Evolutionary conservation across 2,888 invertebrate genomes (phyloP), one percentile per base, ranked within the genome.

Genomic region (Geophilus truncorum): DNA sequence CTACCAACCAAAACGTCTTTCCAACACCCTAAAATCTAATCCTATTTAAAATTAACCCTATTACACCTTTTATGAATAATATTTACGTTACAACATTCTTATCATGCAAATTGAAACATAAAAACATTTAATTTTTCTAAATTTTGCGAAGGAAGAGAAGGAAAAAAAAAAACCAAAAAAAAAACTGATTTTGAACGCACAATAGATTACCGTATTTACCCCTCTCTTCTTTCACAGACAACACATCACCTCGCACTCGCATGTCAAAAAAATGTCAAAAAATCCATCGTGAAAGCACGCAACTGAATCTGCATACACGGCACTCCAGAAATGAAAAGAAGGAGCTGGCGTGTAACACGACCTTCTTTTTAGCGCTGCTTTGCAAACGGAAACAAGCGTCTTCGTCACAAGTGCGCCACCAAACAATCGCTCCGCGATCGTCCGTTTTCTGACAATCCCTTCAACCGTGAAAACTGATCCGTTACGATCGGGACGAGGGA

Each of bases 381-480:
- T 23, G 25, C 25, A 25, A 70, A 25, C 70, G 70, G 70, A 70
- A 70, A 70, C 70, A 28, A 70, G 25, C 70, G 70, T 9, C 25
- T 70, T 23, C 70, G 28, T 18, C 45, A 45, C 45, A 32, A 32
- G 32, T 32, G 32, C 32, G 32, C 32, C n/a, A n/a, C 40, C 51
- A 51, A 51, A 51, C 51, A 51, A 4, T 51, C 51, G 51, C 51
- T 1, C 51, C 1, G 18, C 15, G 70, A 70, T 70, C 70, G 70
- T 70, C 70, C 70, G 70, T 70, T 40, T n/a, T 25, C 70, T 70
- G 70, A 70, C 70, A 70, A 25, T 70, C 28, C 70, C 70, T 70
- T 70, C 70, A 70, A 70, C 70, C 70, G 28, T 70, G 70, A 70
- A 70, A 70, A 70, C 70, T 70, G 70, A 70, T 70, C 70, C 70